These are phyloP conservation scores for Oxyruncus cristatus DNA, from an alignment of 2,113 vertebrate species.

Conservation along the genomic window DNA sequence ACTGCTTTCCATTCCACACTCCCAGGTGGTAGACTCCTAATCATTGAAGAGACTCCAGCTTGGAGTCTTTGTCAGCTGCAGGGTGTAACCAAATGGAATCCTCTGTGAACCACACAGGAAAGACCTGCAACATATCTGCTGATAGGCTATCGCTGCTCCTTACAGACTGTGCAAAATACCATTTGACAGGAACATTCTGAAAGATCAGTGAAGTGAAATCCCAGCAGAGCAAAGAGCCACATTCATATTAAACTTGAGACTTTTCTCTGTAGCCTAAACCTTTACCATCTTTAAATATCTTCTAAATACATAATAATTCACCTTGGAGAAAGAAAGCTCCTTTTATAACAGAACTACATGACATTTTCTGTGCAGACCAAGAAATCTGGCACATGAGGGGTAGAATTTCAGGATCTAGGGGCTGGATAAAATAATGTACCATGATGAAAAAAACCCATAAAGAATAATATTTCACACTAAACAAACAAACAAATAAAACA, in stretches of 20 bases:
- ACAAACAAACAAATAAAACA: no score
- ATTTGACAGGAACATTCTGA: not conserved
- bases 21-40: not conserved
- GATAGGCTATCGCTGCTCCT: not conserved
- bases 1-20: accelerated
- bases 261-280: not conserved
- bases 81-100: not conserved
- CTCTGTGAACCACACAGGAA: not conserved
- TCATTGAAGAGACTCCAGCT: not conserved
- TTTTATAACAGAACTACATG: not conserved
- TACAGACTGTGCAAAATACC: not conserved
- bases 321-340: not conserved
- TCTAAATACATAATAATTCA: not conserved
- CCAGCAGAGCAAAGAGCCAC: not conserved
- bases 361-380: not conserved
- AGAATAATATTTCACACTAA: not conserved
- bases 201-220: not conserved
- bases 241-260: not conserved
- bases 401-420: not conserved
- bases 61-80: not conserved
- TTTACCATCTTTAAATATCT: not conserved
- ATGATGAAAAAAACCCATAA: not conserved
- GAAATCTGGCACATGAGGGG: not conserved
- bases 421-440: not conserved
- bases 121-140: not conserved